These are phyloP conservation scores for Cyrtorhinus lividipennis DNA, from an alignment of 1,140 invertebrate genomes.

Conservation along the genomic window DNA sequence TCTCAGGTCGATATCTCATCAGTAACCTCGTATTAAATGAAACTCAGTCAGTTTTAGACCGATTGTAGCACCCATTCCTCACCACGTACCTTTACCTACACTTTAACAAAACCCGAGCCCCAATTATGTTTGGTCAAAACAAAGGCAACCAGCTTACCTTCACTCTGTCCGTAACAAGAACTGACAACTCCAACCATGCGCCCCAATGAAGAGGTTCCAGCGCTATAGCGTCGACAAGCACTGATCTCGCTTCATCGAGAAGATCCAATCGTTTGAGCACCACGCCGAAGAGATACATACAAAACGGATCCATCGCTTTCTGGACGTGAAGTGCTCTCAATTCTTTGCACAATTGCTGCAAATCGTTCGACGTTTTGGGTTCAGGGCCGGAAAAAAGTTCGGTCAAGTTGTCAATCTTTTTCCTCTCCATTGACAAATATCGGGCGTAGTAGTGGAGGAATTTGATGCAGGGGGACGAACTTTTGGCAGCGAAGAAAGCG, in stretches of 20 bases:
- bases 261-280: slow-evolving; percentile 79
- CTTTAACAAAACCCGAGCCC: too few relatives aligned
- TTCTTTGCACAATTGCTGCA: slow-evolving; percentile 39
- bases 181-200: slow-evolving; percentile 82
- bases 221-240: slow-evolving; percentile 61
- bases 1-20: too few relatives aligned
- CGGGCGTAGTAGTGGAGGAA: slow-evolving; percentile 75
- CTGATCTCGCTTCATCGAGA: slow-evolving; percentile 51
- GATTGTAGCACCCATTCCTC: too few relatives aligned
- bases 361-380: slow-evolving; percentile 38
- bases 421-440: slow-evolving; percentile 80
- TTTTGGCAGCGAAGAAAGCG: slow-evolving; percentile 64
- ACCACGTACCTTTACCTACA: too few relatives aligned
- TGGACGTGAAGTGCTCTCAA: slow-evolving; percentile 42
- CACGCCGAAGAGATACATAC: slow-evolving; percentile 81
- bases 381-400: slow-evolving; percentile 56
- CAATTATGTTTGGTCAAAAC: too few relatives aligned
- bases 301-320: slow-evolving; percentile 67
- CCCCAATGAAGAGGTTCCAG: slow-evolving; percentile 78
- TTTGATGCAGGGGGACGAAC: slow-evolving; percentile 43
- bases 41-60: too few relatives aligned
- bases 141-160: too few relatives aligned
- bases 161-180: slow-evolving; percentile 61
- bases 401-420: slow-evolving; percentile 67
- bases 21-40: too few relatives aligned